Evolutionary conservation across 2,797 vertebrate genomes (phyloP).

Genomic region (Holocentrus rufus): DNA sequence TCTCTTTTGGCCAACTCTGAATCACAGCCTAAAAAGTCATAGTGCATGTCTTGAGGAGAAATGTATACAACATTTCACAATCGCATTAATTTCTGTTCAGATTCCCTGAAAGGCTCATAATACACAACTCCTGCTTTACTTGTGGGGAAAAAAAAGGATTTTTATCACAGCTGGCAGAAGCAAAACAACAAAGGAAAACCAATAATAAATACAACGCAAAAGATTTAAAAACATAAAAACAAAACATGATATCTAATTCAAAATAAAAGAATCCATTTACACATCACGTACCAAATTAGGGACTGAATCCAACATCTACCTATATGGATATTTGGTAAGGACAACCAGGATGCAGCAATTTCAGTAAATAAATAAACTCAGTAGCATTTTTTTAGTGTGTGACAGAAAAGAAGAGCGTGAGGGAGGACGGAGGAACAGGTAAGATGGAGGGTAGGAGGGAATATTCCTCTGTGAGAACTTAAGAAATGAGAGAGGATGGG

Average conservation of each 20-base stretch:
- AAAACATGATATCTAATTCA: background rate
- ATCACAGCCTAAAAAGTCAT: constrained; percentile 40
- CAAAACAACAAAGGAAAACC: constrained; percentile 18
- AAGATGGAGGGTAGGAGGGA: constrained; percentile 31
- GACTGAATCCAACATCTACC: constrained; percentile 30
- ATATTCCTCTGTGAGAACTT: constrained; percentile 20
- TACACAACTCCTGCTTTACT: constrained; percentile 5
- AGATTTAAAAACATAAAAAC: constrained; percentile 31
- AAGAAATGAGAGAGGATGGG: constrained; percentile 8
- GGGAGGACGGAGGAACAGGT: constrained; percentile 18
- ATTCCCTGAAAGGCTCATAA: constrained; percentile 55
- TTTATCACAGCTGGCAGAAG: constrained; percentile 23
- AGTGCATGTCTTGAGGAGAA: constrained; percentile 41
- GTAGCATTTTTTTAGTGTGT: constrained; percentile 19
- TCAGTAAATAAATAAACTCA: constrained; percentile 54
- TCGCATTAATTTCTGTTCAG: constrained; percentile 39
- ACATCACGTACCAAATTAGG: constrained; percentile 41
- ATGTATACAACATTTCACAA: constrained; percentile 63
- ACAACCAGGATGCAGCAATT: constrained; percentile 36
- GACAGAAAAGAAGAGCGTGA: constrained; percentile 14
- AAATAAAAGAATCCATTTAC: constrained; percentile 28
- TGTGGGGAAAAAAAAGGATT: constrained; percentile 3
- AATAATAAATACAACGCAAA: constrained; percentile 37
- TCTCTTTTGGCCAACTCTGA: constrained; percentile 50
- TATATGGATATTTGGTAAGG: constrained; percentile 19